Percentiles rank a stretch among this genome's conserved stretches.
Evolutionary conservation across 2,797 vertebrate genomes (phyloP).

Genomic region (Platalea minor): DNA sequence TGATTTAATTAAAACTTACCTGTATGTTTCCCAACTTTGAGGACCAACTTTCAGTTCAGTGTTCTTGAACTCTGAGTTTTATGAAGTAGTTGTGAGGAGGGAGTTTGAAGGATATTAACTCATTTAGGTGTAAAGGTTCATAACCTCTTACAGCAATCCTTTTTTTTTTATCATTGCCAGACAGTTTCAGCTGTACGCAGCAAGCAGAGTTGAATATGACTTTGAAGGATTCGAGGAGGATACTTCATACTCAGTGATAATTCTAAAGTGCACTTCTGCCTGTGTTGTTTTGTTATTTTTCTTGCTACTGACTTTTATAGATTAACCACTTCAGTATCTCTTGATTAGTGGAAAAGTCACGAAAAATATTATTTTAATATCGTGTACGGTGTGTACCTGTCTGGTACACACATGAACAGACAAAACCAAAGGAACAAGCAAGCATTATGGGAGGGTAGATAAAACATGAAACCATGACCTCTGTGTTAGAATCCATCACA

Average conservation of each 20-base stretch:
- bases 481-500: not conserved
- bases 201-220: not conserved
- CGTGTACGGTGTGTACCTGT: fast-evolving
- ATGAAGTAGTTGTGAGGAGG: not conserved
- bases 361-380: not conserved
- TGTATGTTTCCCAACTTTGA: not conserved
- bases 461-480: not conserved
- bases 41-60: not conserved
- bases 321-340: not conserved
- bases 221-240: not conserved
- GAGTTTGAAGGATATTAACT: not conserved
- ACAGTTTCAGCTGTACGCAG: not conserved
- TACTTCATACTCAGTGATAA: not conserved
- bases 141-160: not conserved
- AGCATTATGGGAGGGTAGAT: not conserved
- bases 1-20: conserved; percentile 27
- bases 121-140: not conserved
- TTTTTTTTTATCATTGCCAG: not conserved
- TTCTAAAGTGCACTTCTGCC: not conserved
- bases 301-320: not conserved
- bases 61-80: not conserved
- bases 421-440: not conserved
- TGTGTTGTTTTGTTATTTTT: not conserved
- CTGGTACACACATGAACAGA: not conserved
- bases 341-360: not conserved